Conservation (phyloP, 2,797 vertebrate genomes). For the Melanotaenia nigrans region DNA sequence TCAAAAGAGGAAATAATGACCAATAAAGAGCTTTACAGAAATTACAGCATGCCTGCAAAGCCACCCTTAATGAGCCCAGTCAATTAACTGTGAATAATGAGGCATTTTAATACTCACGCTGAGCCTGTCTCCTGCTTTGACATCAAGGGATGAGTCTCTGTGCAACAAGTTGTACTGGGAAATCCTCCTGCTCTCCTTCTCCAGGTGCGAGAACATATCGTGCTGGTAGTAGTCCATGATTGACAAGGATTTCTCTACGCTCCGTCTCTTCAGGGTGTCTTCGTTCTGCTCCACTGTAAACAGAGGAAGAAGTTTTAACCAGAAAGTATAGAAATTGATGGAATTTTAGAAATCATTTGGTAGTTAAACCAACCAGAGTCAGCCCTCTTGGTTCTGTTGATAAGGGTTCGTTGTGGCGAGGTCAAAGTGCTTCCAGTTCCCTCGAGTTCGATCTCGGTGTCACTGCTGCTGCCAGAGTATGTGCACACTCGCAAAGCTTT, state of each 20-base stretch:
- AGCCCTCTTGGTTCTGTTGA: conserved; percentile 72
- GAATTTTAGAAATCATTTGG: neutral
- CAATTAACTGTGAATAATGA: conserved; percentile 14
- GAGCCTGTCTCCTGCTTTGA: conserved; percentile 72
- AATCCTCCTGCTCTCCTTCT: conserved; percentile 79
- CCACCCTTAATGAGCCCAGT: conserved; percentile 17
- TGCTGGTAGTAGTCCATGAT: conserved; percentile 87
- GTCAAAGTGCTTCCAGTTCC: conserved; percentile 64
- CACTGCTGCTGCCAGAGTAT: conserved; percentile 81
- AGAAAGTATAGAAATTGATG: neutral
- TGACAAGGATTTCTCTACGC: conserved; percentile 76
- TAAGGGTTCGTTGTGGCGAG: conserved; percentile 73
- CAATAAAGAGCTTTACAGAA: conserved; percentile 14
- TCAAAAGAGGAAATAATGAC: neutral
- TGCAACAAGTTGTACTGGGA: conserved; percentile 83
- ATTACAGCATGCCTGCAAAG: conserved; percentile 26
- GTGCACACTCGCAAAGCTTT: conserved; percentile 77
- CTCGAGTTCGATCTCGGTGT: conserved; percentile 79
- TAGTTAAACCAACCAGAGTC: conserved; percentile 75
- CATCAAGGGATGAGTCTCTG: conserved; percentile 75
- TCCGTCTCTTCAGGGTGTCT: conserved; percentile 76
- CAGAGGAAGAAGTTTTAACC: neutral
- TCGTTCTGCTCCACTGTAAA: conserved; percentile 69
- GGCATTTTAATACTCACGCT: conserved; percentile 76
- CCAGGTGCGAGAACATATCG: conserved; percentile 78